These are phyloP conservation scores for Ornithoptera priamus DNA, from an alignment of 2,888 invertebrate species.

Conservation along the genomic window DNA sequence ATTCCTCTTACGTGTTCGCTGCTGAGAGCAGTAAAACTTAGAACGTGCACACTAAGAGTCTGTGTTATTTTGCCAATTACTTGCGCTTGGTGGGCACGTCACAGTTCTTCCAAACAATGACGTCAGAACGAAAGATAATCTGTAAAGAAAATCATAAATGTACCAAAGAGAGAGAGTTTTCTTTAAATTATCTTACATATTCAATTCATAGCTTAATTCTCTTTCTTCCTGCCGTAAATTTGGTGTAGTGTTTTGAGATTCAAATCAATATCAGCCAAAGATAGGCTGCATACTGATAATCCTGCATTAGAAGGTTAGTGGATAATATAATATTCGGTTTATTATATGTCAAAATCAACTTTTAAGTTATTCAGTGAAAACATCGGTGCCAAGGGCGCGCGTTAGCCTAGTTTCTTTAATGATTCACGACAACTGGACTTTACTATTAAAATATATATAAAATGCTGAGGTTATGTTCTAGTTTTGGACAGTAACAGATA, in stretches of 20 bases:
- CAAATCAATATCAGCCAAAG: too few species aligned
- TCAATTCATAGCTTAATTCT: too few species aligned
- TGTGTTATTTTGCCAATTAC: constrained; percentile 4
- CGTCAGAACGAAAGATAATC: too few species aligned
- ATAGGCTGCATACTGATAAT: too few species aligned
- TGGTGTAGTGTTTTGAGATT: too few species aligned
- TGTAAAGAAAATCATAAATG: too few species aligned
- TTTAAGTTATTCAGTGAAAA: not conserved
- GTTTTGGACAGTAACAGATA: too few species aligned
- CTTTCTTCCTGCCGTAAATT: too few species aligned
- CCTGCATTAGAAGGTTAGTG: not conserved
- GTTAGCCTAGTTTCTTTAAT: constrained; percentile 20
- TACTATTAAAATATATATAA: not conserved
- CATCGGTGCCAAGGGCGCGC: constrained; percentile 14
- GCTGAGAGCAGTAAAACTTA: constrained; percentile 5
- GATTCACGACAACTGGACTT: not conserved
- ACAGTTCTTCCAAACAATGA: too few species aligned
- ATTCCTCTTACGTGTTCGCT: constrained; percentile 3
- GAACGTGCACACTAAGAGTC: not conserved
- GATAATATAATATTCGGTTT: not conserved
- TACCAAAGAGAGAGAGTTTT: too few species aligned
- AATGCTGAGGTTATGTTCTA: too few species aligned
- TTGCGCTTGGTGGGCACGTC: not conserved
- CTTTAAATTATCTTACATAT: too few species aligned
- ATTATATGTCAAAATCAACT: constrained; percentile 2